These are phyloP conservation scores for Bombus huntii DNA, from an alignment of 1,140 invertebrate genomes.

Conservation along the genomic window DNA sequence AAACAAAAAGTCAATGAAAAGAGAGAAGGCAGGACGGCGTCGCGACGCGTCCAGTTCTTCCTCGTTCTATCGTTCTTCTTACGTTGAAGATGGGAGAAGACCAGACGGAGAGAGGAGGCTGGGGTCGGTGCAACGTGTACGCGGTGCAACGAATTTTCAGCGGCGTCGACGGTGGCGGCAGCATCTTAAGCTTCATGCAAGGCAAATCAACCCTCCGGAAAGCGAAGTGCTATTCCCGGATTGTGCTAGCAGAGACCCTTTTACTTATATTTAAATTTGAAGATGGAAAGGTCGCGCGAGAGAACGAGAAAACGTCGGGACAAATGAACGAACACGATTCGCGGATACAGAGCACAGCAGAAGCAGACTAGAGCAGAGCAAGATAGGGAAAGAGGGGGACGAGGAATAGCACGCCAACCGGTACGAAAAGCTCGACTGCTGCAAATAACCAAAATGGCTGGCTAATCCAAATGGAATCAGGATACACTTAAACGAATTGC, in stretches of 20 bases:
- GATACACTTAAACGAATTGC: conserved; percentile 83
- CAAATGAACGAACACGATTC: conserved; percentile 23
- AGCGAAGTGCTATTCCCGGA: conserved; percentile 72
- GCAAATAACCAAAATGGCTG: conserved; percentile 49
- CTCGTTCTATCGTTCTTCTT: conserved; percentile 38
- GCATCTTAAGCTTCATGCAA: conserved; percentile 80
- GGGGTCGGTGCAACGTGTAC: conserved; percentile 47
- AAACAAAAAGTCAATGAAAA: conserved; percentile 63
- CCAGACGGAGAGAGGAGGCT: not conserved
- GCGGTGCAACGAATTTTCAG: conserved; percentile 69
- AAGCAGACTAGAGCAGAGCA: not conserved
- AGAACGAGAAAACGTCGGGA: conserved; percentile 22
- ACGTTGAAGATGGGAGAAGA: conserved; percentile 19
- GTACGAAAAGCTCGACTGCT: conserved; percentile 14
- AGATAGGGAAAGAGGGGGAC: not conserved
- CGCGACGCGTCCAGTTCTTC: conserved; percentile 26
- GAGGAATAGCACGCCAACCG: not conserved
- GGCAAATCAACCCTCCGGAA: conserved; percentile 79
- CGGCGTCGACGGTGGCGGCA: conserved; percentile 30
- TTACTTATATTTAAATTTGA: conserved; percentile 82
- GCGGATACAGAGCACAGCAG: not conserved
- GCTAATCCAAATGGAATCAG: conserved; percentile 78
- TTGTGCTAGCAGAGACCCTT: conserved; percentile 74
- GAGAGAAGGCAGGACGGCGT: conserved; percentile 11
- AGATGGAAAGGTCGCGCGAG: conserved; percentile 61